Percentiles rank a stretch among this genome's conserved stretches.
Evolutionary conservation across 2,888 invertebrate species (phyloP).

Genomic region (Xestia xanthographa): DNA sequence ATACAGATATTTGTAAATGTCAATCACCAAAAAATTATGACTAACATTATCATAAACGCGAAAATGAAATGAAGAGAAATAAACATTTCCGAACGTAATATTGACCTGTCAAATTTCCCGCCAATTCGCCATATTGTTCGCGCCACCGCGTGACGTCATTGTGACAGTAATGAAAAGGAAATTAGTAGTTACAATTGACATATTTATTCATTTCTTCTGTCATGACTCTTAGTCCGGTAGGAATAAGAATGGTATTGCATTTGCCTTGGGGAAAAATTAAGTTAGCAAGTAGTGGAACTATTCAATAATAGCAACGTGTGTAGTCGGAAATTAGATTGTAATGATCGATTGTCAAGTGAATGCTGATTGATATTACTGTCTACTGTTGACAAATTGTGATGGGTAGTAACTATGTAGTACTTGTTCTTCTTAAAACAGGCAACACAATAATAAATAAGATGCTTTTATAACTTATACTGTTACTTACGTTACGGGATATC

Average conservation of each 20-base stretch:
- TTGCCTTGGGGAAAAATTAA: conserved; percentile 32
- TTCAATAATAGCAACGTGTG: conserved; percentile 71
- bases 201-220: conserved; percentile 55
- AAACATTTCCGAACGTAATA: conserved; percentile 75
- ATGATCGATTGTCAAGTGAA: conserved; percentile 73
- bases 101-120: conserved; percentile 84
- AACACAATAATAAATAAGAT: neutral
- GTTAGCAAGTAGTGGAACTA: conserved; percentile 70
- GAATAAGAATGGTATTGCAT: conserved; percentile 66
- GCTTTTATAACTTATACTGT: too few relatives aligned
- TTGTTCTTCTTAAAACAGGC: neutral
- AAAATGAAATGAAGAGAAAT: conserved; percentile 56
- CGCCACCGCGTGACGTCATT: conserved; percentile 84
- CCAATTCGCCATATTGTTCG: conserved; percentile 84
- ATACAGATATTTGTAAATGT: conserved; percentile 57
- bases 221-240: conserved; percentile 46
- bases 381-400: conserved; percentile 25
- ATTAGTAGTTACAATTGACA: conserved; percentile 83
- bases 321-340: conserved; percentile 73
- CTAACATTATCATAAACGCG: conserved; percentile 54
- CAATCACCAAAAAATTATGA: conserved; percentile 56
- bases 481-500: too few relatives aligned
- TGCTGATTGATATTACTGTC: conserved; percentile 59
- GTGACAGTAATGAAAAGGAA: conserved; percentile 86
- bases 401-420: neutral